Evolutionary conservation across 2,888 invertebrate species (phyloP), one percentile per base, ranked within the genome.

Genomic region (Cyrtodaria siliqua): DNA sequence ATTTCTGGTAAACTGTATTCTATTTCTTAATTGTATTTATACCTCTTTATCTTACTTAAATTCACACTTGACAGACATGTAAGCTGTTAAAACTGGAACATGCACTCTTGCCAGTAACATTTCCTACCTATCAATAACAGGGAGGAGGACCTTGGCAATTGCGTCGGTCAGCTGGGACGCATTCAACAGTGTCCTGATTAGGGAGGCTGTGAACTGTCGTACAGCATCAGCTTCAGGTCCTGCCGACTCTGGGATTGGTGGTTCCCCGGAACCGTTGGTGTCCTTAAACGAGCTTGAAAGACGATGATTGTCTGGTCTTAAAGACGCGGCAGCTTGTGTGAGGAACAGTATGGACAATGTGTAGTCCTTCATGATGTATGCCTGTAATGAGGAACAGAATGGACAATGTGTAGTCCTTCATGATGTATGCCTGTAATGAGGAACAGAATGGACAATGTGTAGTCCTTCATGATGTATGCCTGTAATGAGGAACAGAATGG

Each of bases 291-390:
- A 16, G 6, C 20, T 20, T 44, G 33, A 12, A 33, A n/a, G n/a
- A n/a, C 47, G 16, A 16, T 3, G 18, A 47, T 52, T 23, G 23
- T 18, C 29, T 9, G 47, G 56, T 1, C 38, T 23, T 26, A 40
- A 49, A 16, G 53, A 29, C 24, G 68, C 57, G 2, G 73, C 38
- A 60, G 83, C 71, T 59, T 85, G 86, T 1, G 91, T 90, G 50
- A 92, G 83, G 38, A 92, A 83, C 69, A 92, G 79, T 26, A 91
- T 91, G 18, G 91, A 85, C 60, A 92, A 75, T 6, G 91, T 90
- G 79, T 84, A 91, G 40, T 92, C 89, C 81, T 92, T 92, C 91
- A 92, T 91, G 16, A 91, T 59, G 55, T 91, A 71, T n/a, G 89
- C 86, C 92, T 92, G 82, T 14, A 82, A 80, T 49, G 55, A n/a